A percentile compares a stretch with the other conserved stretches of the same genome.
Evolutionary conservation across 2,888 invertebrate species (phyloP).

Genomic region (Lepidochrysops patricia): DNA sequence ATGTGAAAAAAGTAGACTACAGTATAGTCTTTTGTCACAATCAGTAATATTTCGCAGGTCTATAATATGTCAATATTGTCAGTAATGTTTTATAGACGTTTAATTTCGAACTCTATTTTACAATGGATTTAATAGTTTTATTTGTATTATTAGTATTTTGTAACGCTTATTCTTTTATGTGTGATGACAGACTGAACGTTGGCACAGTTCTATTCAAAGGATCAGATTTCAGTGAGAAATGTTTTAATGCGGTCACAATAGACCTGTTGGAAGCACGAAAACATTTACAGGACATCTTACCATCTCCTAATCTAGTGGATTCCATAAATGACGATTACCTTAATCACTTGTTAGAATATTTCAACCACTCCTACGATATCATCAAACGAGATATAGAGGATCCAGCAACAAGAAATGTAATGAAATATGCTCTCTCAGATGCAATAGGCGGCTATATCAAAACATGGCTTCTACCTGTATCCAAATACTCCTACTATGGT

Average conservation of each 20-base stretch:
- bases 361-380: constrained; percentile 35
- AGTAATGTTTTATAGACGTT: constrained; percentile 38
- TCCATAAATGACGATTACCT: constrained; percentile 39
- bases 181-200: constrained; percentile 35
- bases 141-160: constrained; percentile 17
- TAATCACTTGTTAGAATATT: constrained; percentile 37
- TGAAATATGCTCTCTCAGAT: constrained; percentile 61
- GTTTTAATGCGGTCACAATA: constrained; percentile 39
- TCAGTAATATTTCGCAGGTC: too few species aligned
- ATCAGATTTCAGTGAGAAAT: constrained; percentile 32
- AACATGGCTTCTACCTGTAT: constrained; percentile 73
- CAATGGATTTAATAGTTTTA: constrained; percentile 18
- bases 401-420: constrained; percentile 30
- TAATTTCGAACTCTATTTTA: constrained; percentile 43
- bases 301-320: constrained; percentile 34
- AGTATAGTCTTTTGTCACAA: not conserved
- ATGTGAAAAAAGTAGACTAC: too few species aligned
- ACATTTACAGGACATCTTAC: constrained; percentile 45
- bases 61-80: not conserved
- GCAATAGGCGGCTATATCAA: constrained; percentile 76
- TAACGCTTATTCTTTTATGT: constrained; percentile 22
- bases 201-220: constrained; percentile 50
- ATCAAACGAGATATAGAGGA: constrained; percentile 38
- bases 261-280: constrained; percentile 41
- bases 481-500: constrained; percentile 76